phyloP scores from a whole-genome alignment of 2,797 vertebrate species.

The Potorous gilbertii region DNA sequence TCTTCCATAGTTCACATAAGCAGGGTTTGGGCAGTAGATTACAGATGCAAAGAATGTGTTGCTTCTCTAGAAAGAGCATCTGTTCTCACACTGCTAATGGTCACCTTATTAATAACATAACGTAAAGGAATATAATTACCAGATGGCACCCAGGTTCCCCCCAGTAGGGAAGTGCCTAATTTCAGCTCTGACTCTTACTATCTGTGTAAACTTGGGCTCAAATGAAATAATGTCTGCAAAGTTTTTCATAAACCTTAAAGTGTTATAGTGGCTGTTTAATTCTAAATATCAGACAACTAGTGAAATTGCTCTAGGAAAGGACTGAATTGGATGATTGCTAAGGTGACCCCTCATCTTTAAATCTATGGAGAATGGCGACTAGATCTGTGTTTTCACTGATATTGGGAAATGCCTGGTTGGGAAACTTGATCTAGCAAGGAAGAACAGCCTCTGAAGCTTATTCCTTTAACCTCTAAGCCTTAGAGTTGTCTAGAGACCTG shows the following conservation, averaged over 20 bases:
- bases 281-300: accelerated
- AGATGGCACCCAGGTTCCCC: neutral
- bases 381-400: neutral
- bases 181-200: neutral
- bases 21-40: neutral
- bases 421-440: neutral
- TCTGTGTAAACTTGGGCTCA: neutral
- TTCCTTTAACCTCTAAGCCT: neutral
- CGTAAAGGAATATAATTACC: neutral
- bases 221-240: neutral
- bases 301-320: neutral
- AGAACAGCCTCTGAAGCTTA: neutral
- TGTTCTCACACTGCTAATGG: neutral
- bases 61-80: neutral
- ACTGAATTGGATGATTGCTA: neutral
- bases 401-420: neutral
- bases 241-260: neutral
- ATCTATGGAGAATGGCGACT: neutral
- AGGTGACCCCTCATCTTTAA: neutral
- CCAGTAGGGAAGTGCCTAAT: neutral
- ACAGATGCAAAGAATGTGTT: neutral
- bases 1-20: neutral
- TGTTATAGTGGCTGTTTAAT: neutral
- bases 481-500: neutral
- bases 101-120: neutral